Percentiles rank a stretch among this genome's conserved stretches.
Evolutionary conservation across 2,797 vertebrate species (phyloP).

Genomic region (Pangasius sanitwongsei): DNA sequence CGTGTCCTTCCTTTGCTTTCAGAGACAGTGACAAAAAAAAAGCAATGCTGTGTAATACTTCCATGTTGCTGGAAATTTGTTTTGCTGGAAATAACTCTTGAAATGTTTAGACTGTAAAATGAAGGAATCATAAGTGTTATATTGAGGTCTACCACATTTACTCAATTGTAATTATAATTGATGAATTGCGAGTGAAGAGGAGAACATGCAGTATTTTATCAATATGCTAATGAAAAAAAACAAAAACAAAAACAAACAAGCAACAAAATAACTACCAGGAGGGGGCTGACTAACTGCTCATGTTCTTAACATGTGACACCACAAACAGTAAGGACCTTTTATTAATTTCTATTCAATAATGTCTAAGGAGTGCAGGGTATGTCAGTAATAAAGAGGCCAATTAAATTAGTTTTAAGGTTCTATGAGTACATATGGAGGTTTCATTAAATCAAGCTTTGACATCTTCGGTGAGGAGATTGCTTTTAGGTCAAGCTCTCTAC

Average conservation of each 20-base stretch:
- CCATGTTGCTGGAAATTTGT: not conserved
- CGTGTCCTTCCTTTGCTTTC: not conserved
- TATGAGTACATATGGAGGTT: not conserved
- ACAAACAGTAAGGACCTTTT: not conserved
- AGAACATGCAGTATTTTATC: not conserved
- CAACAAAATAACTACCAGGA: not conserved
- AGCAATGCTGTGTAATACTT: not conserved
- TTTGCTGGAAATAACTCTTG: conserved; percentile 11
- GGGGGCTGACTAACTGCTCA: not conserved
- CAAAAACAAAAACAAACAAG: not conserved
- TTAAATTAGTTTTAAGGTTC: not conserved
- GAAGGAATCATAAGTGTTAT: not conserved
- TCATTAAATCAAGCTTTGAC: not conserved
- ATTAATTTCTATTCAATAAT: not conserved
- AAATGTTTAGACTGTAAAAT: conserved; percentile 15
- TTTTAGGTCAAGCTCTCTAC: conserved; percentile 5
- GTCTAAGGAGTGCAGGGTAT: not conserved
- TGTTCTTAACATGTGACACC: not conserved
- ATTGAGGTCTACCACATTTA: not conserved
- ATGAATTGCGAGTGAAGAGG: not conserved
- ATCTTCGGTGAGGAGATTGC: not conserved
- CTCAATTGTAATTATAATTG: not conserved
- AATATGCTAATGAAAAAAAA: not conserved
- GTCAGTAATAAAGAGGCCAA: not conserved
- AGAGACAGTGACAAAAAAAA: conserved; percentile 17